Evolutionary conservation across 2,797 vertebrate species (phyloP), one percentile per base, ranked within the genome.

Genomic region (Nyctibius grandis): DNA sequence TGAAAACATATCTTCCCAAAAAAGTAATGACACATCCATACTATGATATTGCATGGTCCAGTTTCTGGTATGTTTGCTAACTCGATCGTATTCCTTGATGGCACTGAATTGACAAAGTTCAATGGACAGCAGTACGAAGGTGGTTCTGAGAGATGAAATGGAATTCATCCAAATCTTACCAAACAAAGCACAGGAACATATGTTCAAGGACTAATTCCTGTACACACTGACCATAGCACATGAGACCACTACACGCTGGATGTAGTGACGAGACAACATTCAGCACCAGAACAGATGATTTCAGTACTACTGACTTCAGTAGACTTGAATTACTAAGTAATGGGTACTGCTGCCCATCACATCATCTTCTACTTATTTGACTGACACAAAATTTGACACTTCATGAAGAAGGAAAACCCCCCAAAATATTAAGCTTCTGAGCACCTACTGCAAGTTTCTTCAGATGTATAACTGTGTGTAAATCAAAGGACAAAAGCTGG

Each of bases 1-100:
- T 17, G 28, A 57, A 77, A 77, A 42, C 1, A 1, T 9, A 28
- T n/a, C 61, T 48, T 61, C 26, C 50, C 15, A 45, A 57, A 45
- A 65, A 63, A 29, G 18, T 6, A 47, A 25, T 8, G 60, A 34
- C 8, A n/a, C 25, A 44, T 33, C 38, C 21, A 45, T 9, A 17
- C 8, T 4, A 0, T 4, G 20, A 12, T 26, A 34, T 6, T 9
- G 2, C 11, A 26, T 7, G 3, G 15, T 22, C 10, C n/a, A 6
- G 2, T 18, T 81, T 34, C 36, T 68, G 36, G 21, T 22, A 3
- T 19, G 2, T 59, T 64, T 88, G 12, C 8, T 33, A 34, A 16
- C 14, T 44, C 31, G 34, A 2, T 5, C 25, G 1, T n/a, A 16
- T 20, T 50, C 36, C 20, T 36, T 14, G 15, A 54, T 5, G 28